These are phyloP conservation scores for Notocelia uddmanniana DNA, from an alignment of 2,888 invertebrate genomes.

Conservation along the genomic window DNA sequence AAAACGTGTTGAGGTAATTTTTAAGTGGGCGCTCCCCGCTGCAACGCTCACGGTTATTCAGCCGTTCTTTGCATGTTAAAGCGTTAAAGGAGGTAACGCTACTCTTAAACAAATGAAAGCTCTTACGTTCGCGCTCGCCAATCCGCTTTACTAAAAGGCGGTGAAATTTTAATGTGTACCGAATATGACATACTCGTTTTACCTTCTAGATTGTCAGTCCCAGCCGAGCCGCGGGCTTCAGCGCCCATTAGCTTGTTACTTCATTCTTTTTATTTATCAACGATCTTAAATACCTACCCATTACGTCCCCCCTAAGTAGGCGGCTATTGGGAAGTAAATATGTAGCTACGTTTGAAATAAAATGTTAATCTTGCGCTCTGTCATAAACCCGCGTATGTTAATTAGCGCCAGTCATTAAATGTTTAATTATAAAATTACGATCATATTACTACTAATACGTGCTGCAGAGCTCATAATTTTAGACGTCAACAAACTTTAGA, in stretches of 20 bases:
- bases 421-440: constrained; percentile 13
- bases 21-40: constrained; percentile 80
- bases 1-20: constrained; percentile 78
- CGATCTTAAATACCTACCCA: constrained; percentile 9
- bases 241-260: constrained; percentile 39
- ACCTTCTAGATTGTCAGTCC: constrained; percentile 32
- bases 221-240: constrained; percentile 14
- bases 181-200: constrained; percentile 60
- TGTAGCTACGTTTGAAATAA: constrained; percentile 1
- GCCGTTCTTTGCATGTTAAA: constrained; percentile 70
- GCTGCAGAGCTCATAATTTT: constrained; percentile 12
- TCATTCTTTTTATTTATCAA: constrained; percentile 26
- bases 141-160: constrained; percentile 78
- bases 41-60: constrained; percentile 81
- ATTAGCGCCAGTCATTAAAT: constrained; percentile 6
- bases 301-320: constrained; percentile 10
- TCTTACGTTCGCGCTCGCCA: constrained; percentile 70
- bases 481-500: constrained; percentile 42
- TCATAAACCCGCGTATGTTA: neutral
- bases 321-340: constrained; percentile 3
- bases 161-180: constrained; percentile 76
- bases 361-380: neutral
- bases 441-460: neutral
- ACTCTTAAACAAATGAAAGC: constrained; percentile 83
- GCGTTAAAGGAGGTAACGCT: constrained; percentile 80